Evolutionary conservation across 2,113 vertebrate species (phyloP).

Genomic region (Herpetotheres cachinnans): DNA sequence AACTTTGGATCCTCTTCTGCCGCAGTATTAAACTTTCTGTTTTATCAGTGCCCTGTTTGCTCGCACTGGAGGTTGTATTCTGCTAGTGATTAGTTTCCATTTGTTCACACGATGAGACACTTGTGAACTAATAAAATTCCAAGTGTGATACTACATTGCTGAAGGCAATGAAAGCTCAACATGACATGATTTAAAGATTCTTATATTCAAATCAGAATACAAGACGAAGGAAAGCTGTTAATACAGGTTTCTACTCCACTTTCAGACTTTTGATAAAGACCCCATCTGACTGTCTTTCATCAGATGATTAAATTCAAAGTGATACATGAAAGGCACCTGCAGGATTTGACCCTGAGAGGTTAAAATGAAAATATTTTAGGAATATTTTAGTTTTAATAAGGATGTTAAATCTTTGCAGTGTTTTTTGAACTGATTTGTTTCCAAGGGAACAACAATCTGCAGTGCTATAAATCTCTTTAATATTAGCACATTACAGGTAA

Average conservation of each 20-base stretch:
- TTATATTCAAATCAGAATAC: neutral
- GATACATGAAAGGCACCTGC: neutral
- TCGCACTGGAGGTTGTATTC: neutral
- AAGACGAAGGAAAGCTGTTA: neutral
- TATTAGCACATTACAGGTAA: neutral
- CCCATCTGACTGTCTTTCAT: neutral
- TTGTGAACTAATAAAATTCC: slow-evolving; percentile 37
- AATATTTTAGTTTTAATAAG: slow-evolving; percentile 7
- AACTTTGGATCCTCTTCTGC: neutral
- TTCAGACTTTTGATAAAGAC: neutral
- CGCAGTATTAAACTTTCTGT: neutral
- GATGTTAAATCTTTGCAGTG: slow-evolving; percentile 38
- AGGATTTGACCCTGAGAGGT: neutral
- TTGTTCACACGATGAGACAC: neutral
- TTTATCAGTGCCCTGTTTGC: neutral
- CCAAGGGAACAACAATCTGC: slow-evolving; percentile 66
- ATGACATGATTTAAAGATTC: slow-evolving; percentile 20
- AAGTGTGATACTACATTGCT: neutral
- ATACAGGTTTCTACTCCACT: neutral
- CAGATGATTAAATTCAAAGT: neutral
- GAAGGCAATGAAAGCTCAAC: slow-evolving; percentile 39
- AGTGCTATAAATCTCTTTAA: slow-evolving; percentile 28
- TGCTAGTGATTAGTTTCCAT: neutral
- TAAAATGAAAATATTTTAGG: neutral
- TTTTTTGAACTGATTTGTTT: slow-evolving; percentile 59